Conservation (phyloP, 2,113 vertebrate species). For the Oriolus oriolus region DNA sequence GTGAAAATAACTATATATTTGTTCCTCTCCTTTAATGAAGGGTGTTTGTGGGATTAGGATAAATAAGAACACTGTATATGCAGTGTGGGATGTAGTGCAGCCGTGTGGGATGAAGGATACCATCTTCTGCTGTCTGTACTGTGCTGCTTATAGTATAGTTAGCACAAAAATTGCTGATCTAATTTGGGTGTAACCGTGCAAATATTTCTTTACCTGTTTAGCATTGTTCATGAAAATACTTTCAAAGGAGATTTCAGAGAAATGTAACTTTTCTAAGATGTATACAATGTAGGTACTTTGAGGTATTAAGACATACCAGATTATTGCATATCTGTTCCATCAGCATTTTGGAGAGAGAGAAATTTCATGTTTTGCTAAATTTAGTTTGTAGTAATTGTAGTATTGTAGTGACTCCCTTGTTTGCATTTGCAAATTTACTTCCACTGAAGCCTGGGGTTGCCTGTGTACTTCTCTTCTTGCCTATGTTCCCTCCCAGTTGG, state of each 20-base stretch:
- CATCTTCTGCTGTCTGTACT: background rate
- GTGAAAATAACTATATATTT: conserved; percentile 15
- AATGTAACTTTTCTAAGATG: background rate
- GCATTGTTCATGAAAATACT: background rate
- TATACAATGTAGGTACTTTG: background rate
- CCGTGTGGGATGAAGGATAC: background rate
- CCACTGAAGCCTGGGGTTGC: background rate
- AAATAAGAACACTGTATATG: background rate
- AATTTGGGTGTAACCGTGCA: background rate
- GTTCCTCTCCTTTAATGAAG: background rate
- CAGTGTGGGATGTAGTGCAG: background rate
- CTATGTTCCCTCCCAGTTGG: background rate
- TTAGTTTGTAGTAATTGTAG: background rate
- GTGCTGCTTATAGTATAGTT: background rate
- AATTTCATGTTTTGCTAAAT: background rate
- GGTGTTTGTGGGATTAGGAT: background rate
- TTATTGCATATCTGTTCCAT: background rate
- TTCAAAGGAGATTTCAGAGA: background rate
- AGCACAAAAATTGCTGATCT: background rate
- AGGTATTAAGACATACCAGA: background rate
- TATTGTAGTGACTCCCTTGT: background rate
- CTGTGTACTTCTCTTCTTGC: background rate
- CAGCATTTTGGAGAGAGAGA: background rate
- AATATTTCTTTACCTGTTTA: background rate
- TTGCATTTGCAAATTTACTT: background rate